Evolutionary conservation across 1,140 invertebrate genomes (phyloP).

Genomic region (Drosophila biarmipes): DNA sequence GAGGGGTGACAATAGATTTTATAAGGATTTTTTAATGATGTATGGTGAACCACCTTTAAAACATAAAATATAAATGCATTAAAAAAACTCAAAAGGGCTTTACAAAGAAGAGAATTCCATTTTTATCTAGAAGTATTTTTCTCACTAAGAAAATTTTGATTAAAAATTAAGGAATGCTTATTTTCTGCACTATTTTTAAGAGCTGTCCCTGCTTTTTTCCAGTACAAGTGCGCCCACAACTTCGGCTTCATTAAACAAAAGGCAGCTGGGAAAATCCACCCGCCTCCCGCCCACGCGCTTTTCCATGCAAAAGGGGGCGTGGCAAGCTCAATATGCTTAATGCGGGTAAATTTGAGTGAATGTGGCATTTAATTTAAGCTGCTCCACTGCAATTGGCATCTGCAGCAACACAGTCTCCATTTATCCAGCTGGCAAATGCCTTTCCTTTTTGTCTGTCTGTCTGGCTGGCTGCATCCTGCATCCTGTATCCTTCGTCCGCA

Average conservation of each 20-base stretch:
- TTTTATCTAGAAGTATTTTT: too few relatives aligned
- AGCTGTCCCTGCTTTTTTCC: neutral
- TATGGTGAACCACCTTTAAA: too few relatives aligned
- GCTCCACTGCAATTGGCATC: conserved; percentile 34
- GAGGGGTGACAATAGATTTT: neutral
- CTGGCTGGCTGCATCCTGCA: neutral
- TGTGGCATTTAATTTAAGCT: conserved; percentile 47
- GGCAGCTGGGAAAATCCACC: conserved; percentile 28
- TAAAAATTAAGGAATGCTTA: too few relatives aligned
- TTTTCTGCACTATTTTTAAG: neutral
- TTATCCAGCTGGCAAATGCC: conserved; percentile 25
- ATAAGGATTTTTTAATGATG: neutral
- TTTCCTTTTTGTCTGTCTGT: neutral
- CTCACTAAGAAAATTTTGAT: too few relatives aligned
- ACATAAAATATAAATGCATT: too few relatives aligned
- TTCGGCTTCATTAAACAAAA: conserved; percentile 80
- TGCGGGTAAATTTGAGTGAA: conserved; percentile 44
- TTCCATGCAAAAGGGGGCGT: conserved; percentile 14
- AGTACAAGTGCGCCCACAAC: conserved; percentile 40
- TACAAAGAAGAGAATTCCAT: too few relatives aligned
- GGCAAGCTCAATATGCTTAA: conserved; percentile 65
- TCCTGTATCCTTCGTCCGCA: conserved; percentile 9
- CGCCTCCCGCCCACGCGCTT: neutral
- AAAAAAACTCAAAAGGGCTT: too few relatives aligned
- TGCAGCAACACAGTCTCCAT: conserved; percentile 31